Conservation (phyloP, 2,797 vertebrate genomes). For the Hippoglossus hippoglossus region DNA sequence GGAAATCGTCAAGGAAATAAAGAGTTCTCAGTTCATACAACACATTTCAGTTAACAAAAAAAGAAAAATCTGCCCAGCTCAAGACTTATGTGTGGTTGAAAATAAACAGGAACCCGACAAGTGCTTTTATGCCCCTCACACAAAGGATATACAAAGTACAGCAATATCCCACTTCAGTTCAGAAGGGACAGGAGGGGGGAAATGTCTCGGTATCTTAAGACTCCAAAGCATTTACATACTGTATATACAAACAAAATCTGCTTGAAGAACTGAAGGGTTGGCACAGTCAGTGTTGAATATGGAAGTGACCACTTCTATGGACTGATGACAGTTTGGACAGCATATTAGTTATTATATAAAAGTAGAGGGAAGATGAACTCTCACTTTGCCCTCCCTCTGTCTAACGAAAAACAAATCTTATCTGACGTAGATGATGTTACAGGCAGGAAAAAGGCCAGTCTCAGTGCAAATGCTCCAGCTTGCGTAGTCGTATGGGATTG, state of each 20-base stretch:
- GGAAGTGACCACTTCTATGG: constrained; percentile 69
- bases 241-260: constrained; percentile 79
- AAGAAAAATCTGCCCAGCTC: constrained; percentile 33
- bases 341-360: constrained; percentile 84
- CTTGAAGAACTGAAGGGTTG: constrained; percentile 78
- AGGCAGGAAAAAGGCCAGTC: constrained; percentile 82
- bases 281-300: constrained; percentile 81
- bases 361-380: constrained; percentile 55
- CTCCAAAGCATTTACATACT: constrained; percentile 73
- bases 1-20: constrained; percentile 55
- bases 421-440: constrained; percentile 72
- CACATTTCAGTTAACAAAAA: constrained; percentile 42
- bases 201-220: constrained; percentile 74
- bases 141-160: constrained; percentile 66
- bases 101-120: constrained; percentile 50
- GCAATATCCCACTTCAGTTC: constrained; percentile 49
- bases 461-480: constrained; percentile 95
- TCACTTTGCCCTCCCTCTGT: constrained; percentile 70
- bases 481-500: constrained; percentile 93
- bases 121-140: constrained; percentile 49
- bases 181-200: constrained; percentile 44
- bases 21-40: constrained; percentile 42
- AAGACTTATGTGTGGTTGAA: constrained; percentile 55
- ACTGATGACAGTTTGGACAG: constrained; percentile 79
- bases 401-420: constrained; percentile 85